Conservation (phyloP, 2,113 vertebrate species). For the Laticauda laticaudata region DNA sequence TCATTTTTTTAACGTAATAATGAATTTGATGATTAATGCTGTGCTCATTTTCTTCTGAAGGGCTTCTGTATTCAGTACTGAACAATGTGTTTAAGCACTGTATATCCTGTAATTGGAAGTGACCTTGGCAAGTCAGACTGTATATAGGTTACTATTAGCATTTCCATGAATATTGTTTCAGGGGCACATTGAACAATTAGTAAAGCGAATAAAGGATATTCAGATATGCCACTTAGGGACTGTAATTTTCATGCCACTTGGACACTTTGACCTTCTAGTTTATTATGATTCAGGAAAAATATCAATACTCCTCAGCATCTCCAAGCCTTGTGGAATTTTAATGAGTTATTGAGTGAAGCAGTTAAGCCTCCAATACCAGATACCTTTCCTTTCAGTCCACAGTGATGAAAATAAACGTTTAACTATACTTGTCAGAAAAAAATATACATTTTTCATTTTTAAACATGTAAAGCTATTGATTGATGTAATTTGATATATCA, state of each 20-base stretch:
- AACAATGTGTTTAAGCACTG: background rate
- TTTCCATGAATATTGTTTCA: conserved; percentile 54
- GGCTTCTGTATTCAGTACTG: background rate
- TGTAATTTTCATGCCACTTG: conserved; percentile 49
- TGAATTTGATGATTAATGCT: accelerated
- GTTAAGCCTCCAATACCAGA: conserved; percentile 71
- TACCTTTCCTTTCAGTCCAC: conserved; percentile 62
- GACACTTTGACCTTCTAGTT: conserved; percentile 71
- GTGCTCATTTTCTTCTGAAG: background rate
- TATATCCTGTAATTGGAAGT: background rate
- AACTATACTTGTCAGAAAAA: conserved; percentile 26
- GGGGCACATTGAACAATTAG: conserved; percentile 69
- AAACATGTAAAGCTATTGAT: background rate
- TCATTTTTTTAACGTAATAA: background rate
- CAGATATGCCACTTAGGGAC: conserved; percentile 23
- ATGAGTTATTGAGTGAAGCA: conserved; percentile 74
- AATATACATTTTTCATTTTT: background rate
- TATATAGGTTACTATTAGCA: conserved; percentile 43
- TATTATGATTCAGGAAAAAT: conserved; percentile 73
- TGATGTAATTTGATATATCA: conserved; percentile 18
- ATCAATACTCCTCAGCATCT: conserved; percentile 66
- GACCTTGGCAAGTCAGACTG: conserved; percentile 62
- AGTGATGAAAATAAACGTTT: conserved; percentile 67
- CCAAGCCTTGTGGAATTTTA: conserved; percentile 71
- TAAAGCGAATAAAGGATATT: conserved; percentile 60